These are phyloP conservation scores for Mormyrus hasselquistii DNA, from an alignment of 2,797 vertebrate genomes.

Conservation along the genomic window DNA sequence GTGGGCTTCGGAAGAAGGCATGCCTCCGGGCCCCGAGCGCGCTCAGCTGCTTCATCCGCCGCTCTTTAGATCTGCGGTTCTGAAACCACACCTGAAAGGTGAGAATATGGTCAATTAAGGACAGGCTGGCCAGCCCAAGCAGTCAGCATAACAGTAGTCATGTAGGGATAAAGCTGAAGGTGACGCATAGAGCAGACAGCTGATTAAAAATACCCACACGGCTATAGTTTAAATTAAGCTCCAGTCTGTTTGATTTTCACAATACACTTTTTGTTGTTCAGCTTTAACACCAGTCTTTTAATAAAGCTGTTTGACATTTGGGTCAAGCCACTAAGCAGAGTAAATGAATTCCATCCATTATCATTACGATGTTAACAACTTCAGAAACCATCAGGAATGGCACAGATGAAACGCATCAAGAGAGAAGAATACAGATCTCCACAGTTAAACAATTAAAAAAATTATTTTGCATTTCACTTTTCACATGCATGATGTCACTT, in stretches of 20 bases:
- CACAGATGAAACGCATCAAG: neutral
- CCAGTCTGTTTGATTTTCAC: neutral
- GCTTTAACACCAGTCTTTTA: neutral
- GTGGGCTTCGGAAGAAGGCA: constrained; percentile 83
- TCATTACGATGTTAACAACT: neutral
- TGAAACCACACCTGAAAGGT: constrained; percentile 87
- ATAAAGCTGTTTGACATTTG: neutral
- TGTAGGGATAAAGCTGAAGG: neutral
- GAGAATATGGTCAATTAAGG: neutral
- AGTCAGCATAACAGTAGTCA: neutral
- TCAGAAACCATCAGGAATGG: neutral
- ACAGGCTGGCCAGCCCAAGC: neutral
- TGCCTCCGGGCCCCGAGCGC: constrained; percentile 82
- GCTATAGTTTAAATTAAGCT: neutral
- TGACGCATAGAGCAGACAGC: neutral
- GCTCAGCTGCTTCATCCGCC: constrained; percentile 92
- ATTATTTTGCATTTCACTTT: neutral
- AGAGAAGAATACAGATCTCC: neutral
- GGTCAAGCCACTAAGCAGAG: neutral
- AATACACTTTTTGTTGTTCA: neutral
- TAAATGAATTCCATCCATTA: neutral
- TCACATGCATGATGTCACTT: neutral
- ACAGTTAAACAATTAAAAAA: neutral
- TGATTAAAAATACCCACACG: neutral
- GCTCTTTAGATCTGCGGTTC: constrained; percentile 90